Evolutionary conservation across 2,888 invertebrate species (phyloP).

Genomic region (Pristionchus maxplancki): DNA sequence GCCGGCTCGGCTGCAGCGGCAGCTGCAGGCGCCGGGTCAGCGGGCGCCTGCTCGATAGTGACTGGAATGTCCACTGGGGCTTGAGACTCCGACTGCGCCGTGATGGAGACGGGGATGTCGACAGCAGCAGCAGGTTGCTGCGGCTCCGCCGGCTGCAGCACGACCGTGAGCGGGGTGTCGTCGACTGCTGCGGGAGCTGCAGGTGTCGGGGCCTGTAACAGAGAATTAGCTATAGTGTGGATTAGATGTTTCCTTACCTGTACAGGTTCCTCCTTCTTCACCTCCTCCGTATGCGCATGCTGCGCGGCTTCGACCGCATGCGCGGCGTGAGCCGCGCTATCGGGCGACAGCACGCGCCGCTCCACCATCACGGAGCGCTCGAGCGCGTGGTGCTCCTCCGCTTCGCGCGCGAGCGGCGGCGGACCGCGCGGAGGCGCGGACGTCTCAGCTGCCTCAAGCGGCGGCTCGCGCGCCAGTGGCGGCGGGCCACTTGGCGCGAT

Average conservation of each 20-base stretch:
- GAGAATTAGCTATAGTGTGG: neutral
- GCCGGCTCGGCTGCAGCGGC: neutral
- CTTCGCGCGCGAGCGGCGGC: slow-evolving; percentile 21
- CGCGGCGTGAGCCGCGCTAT: slow-evolving; percentile 7
- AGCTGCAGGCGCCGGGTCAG: neutral
- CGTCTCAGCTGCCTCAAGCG: neutral
- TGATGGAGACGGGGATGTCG: neutral
- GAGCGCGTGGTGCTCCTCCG: neutral
- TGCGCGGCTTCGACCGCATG: neutral
- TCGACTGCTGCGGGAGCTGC: neutral
- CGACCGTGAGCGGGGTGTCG: neutral
- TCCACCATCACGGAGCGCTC: slow-evolving; percentile 10
- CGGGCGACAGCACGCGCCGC: slow-evolving; percentile 30
- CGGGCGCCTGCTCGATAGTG: neutral
- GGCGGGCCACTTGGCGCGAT: neutral
- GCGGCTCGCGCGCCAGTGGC: slow-evolving; percentile 27
- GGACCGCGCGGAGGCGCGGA: neutral
- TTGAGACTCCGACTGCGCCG: too few relatives aligned
- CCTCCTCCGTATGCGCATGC: neutral
- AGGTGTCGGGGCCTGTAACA: neutral
- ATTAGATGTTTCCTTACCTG: neutral
- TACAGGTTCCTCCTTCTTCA: neutral
- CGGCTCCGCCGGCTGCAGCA: neutral
- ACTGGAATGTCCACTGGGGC: neutral
- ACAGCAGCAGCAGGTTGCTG: neutral